Conservation (phyloP, 2,888 invertebrate genomes). For the Uloborus plumipes region DNA sequence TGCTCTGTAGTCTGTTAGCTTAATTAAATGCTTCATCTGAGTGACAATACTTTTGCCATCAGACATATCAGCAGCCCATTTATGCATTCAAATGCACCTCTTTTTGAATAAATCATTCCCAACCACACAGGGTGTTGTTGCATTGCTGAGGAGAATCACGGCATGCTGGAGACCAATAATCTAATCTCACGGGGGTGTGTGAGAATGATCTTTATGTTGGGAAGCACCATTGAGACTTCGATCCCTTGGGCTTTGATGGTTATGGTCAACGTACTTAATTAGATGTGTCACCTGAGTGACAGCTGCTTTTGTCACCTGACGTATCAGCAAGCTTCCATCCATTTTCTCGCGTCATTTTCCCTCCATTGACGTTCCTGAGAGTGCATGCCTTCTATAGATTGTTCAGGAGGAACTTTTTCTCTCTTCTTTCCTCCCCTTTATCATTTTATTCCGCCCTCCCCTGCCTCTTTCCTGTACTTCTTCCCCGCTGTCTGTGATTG, state of each 20-base stretch:
- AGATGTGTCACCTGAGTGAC: slow-evolving; percentile 58
- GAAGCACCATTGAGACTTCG: too few species aligned
- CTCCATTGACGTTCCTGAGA: background rate
- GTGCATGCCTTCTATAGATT: slow-evolving; percentile 47
- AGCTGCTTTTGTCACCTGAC: slow-evolving; percentile 55
- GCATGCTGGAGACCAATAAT: too few species aligned
- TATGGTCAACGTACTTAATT: slow-evolving; percentile 52
- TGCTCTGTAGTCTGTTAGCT: too few species aligned
- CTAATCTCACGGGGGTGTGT: too few species aligned
- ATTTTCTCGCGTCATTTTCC: slow-evolving; percentile 29
- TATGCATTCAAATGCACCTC: too few species aligned
- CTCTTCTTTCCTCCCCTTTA: slow-evolving; percentile 2
- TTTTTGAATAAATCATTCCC: too few species aligned
- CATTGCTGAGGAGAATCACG: too few species aligned
- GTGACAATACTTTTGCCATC: too few species aligned
- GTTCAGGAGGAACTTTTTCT: slow-evolving; percentile 11
- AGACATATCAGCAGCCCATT: too few species aligned
- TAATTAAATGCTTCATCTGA: too few species aligned
- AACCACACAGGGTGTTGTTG: too few species aligned
- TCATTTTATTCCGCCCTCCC: slow-evolving; percentile 24
- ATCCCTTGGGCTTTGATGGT: background rate
- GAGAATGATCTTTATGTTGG: too few species aligned
- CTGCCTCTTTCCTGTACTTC: slow-evolving; percentile 45
- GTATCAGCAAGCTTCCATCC: slow-evolving; percentile 41
- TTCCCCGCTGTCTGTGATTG: slow-evolving; percentile 39